Conservation (phyloP, 2,888 invertebrate species). For the Tipula vernalis region DNA sequence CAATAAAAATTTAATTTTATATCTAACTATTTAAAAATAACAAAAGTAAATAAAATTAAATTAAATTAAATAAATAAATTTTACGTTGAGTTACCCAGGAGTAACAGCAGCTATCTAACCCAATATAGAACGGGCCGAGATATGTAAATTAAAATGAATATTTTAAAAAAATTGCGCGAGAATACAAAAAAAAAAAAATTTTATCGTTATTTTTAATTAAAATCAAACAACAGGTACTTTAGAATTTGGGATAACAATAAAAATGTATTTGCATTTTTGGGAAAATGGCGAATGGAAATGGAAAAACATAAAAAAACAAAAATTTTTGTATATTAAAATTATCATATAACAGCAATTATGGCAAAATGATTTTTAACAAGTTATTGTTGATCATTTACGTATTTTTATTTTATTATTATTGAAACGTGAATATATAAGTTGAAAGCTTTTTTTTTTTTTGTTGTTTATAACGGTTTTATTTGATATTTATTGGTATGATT, state of each 20-base stretch:
- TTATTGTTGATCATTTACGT: neutral
- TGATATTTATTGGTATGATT: neutral
- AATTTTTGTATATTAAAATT: neutral
- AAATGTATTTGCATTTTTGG: neutral
- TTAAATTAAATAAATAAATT: neutral
- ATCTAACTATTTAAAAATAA: neutral
- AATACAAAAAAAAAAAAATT: neutral
- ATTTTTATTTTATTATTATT: neutral
- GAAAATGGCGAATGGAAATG: neutral
- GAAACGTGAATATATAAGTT: neutral
- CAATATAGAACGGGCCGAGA: neutral
- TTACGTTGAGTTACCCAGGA: neutral
- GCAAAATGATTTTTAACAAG: constrained; percentile 4
- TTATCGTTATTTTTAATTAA: neutral
- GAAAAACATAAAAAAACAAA: neutral
- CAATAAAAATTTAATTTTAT: neutral
- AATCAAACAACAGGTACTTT: constrained; percentile 4
- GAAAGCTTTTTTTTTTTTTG: neutral
- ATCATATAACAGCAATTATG: neutral
- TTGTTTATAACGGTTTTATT: neutral
- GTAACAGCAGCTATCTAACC: neutral
- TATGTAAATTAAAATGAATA: neutral
- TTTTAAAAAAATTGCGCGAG: neutral
- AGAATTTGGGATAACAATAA: neutral
- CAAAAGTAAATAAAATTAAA: neutral